Evolutionary conservation across 37 sponge, comb jelly and placozoan genomes (phyloP).

Genomic region (Spongilla lacustris): DNA sequence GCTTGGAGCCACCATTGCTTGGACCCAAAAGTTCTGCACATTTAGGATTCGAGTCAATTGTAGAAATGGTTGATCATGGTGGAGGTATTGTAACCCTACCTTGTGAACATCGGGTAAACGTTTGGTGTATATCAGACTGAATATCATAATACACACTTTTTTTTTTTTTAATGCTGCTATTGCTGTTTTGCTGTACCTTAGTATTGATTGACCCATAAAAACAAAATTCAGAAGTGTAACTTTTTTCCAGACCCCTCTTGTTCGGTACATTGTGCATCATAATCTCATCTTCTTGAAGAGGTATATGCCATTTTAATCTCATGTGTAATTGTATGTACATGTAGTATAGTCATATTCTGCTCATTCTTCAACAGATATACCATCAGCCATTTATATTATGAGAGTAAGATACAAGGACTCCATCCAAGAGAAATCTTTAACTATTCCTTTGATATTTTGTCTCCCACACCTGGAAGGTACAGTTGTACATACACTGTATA

Average conservation of each 20-base stretch:
- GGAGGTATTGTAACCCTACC: constrained; percentile 77
- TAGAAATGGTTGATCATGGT: constrained; percentile 65
- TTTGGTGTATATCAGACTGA: too few relatives aligned
- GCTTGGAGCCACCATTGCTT: constrained; percentile 62
- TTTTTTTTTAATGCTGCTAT: too few relatives aligned
- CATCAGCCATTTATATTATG: constrained; percentile 67
- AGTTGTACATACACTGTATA: neutral
- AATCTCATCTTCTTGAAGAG: neutral
- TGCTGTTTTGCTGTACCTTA: too few relatives aligned
- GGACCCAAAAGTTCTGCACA: constrained; percentile 28
- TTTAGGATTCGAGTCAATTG: constrained; percentile 5
- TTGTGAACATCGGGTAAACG: constrained; percentile 60
- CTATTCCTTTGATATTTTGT: constrained; percentile 84
- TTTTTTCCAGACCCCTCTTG: constrained; percentile 63
- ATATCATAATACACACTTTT: too few relatives aligned
- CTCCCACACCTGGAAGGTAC: constrained; percentile 49
- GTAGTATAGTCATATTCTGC: too few relatives aligned
- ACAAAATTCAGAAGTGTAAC: neutral
- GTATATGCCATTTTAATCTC: neutral
- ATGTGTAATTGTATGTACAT: too few relatives aligned
- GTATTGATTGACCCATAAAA: too few relatives aligned
- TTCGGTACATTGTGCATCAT: constrained; percentile 64
- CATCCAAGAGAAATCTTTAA: constrained; percentile 76
- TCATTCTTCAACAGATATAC: constrained; percentile 46
- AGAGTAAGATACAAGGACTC: constrained; percentile 45